These are phyloP conservation scores for Piscicola geometra DNA, from an alignment of 2,888 invertebrate genomes.

Conservation along the genomic window DNA sequence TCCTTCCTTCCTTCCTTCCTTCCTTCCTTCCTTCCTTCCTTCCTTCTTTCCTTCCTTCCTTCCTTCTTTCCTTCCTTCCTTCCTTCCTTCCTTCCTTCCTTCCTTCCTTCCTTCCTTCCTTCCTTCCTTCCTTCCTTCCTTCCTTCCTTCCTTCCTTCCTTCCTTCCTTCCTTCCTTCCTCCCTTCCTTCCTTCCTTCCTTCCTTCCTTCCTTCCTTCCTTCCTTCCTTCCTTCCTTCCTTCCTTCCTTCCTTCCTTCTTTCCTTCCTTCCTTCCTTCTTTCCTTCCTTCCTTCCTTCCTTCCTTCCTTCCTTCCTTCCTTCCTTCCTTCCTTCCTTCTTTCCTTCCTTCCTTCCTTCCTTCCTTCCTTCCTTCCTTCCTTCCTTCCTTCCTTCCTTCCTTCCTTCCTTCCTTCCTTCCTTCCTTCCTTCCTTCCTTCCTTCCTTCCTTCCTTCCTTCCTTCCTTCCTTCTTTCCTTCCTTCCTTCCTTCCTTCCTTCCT, in stretches of 20 bases:
- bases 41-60: neutral
- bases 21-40: neutral
- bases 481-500: conserved; percentile 39
- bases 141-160: no score
- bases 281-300: neutral
- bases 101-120: neutral
- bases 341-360: conserved; percentile 41
- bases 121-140: neutral
- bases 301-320: neutral
- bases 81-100: neutral
- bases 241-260: neutral
- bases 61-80: neutral
- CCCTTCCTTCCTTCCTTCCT: neutral
- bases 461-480: conserved; percentile 4
- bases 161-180: neutral
- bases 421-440: conserved; percentile 40
- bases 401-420: conserved; percentile 38
- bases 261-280: neutral
- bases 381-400: neutral
- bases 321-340: conserved; percentile 39
- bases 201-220: neutral
- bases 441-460: conserved; percentile 44
- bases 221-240: neutral
- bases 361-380: conserved; percentile 43
- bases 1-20: neutral